Percentiles rank a stretch among this genome's conserved stretches.
phyloP scores from a whole-genome alignment of 1,140 invertebrate species.

The Lepidurus packardi region DNA sequence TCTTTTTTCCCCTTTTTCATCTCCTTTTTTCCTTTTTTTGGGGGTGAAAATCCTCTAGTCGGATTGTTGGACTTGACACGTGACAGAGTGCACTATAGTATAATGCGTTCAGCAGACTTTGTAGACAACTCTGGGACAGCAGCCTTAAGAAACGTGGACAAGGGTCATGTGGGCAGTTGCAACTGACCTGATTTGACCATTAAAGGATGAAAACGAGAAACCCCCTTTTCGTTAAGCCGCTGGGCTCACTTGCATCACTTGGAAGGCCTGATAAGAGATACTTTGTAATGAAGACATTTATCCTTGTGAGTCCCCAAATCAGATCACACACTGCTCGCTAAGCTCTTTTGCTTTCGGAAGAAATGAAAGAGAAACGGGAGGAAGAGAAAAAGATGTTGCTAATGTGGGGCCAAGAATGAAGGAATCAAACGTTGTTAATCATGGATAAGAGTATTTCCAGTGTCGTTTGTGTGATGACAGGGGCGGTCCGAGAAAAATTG shows the following conservation, averaged over 20 bases:
- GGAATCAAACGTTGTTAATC: slow-evolving; percentile 9
- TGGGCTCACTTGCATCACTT: background rate
- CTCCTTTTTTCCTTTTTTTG: background rate
- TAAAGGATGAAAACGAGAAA: background rate
- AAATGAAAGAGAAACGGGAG: background rate
- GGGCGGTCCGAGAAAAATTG: slow-evolving; percentile 7
- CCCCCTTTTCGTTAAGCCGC: slow-evolving; percentile 9
- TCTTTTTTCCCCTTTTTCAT: background rate
- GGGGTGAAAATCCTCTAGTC: background rate
- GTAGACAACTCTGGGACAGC: background rate
- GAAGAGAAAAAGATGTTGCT: background rate
- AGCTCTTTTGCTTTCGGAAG: background rate
- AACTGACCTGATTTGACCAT: slow-evolving; percentile 5
- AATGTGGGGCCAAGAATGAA: background rate
- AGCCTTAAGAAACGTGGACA: slow-evolving; percentile 8
- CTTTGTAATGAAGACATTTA: slow-evolving; percentile 16
- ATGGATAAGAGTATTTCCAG: background rate
- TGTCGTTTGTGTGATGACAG: slow-evolving; percentile 1
- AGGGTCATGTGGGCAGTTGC: slow-evolving; percentile 16
- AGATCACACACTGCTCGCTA: background rate
- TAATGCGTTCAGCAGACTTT: slow-evolving; percentile 15
- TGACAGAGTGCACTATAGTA: slow-evolving; percentile 10
- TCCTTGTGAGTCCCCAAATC: background rate
- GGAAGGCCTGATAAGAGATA: background rate
- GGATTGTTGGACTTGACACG: slow-evolving; percentile 15